Evolutionary conservation across 2,888 invertebrate genomes (phyloP).

Genomic region (Linyphia triangularis): DNA sequence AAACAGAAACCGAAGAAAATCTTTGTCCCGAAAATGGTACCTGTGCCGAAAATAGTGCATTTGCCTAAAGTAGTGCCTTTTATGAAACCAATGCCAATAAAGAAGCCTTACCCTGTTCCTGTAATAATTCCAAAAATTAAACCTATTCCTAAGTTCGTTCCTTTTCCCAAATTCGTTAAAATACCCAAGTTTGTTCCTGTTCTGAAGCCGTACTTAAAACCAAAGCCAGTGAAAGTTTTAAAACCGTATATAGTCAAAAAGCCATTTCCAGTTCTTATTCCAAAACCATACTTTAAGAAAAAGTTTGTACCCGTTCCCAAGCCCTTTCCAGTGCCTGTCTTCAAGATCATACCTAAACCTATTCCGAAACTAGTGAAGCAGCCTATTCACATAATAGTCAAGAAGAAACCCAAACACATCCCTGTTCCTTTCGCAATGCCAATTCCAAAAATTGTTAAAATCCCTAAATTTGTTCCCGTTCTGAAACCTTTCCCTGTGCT

Average conservation of each 20-base stretch:
- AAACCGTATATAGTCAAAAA: constrained; percentile 62
- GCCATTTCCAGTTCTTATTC: constrained; percentile 53
- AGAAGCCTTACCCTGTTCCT: constrained; percentile 60
- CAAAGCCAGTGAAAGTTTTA: constrained; percentile 47
- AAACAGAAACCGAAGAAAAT: constrained; percentile 47
- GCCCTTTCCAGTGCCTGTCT: constrained; percentile 51
- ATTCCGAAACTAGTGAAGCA: constrained; percentile 65
- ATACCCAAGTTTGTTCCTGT: constrained; percentile 56
- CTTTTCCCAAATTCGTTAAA: constrained; percentile 69
- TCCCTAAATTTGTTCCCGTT: constrained; percentile 49
- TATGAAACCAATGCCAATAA: constrained; percentile 43
- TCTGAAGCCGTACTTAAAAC: constrained; percentile 54
- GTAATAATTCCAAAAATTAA: constrained; percentile 53
- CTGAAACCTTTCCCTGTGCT: constrained; percentile 42
- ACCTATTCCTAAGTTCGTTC: constrained; percentile 62
- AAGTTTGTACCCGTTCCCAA: constrained; percentile 51
- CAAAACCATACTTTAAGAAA: constrained; percentile 59
- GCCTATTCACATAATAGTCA: constrained; percentile 53
- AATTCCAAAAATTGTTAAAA: constrained; percentile 62
- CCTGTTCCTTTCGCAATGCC: constrained; percentile 43
- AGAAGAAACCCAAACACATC: constrained; percentile 46
- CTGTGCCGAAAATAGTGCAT: constrained; percentile 60
- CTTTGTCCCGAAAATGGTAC: constrained; percentile 33
- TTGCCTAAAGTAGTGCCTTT: constrained; percentile 57
- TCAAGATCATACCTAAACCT: constrained; percentile 49